These are phyloP conservation scores for Ernsta delagoae DNA, from an alignment of 2,888 invertebrate genomes.

Conservation along the genomic window DNA sequence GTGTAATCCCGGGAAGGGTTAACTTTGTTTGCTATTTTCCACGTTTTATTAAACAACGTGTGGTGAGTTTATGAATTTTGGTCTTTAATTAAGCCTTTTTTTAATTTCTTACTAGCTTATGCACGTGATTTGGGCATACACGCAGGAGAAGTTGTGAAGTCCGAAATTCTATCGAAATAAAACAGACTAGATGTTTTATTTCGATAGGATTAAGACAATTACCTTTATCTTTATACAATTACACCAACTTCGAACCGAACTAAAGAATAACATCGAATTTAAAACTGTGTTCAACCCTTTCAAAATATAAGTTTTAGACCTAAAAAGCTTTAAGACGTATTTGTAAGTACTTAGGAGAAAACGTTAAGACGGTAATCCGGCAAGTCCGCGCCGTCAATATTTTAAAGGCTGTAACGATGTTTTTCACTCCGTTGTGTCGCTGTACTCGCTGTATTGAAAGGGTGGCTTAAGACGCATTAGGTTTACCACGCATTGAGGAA, in stretches of 20 bases:
- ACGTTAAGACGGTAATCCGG: constrained; percentile 11
- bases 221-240: too few species aligned
- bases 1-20: neutral
- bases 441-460: constrained; percentile 13
- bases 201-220: too few species aligned
- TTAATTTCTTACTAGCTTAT: too few species aligned
- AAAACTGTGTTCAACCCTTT: neutral
- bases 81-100: too few species aligned
- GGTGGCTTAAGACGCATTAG: constrained; percentile 18
- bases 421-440: constrained; percentile 24
- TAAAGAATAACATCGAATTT: neutral
- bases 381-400: constrained; percentile 13
- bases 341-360: neutral
- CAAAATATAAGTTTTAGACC: neutral
- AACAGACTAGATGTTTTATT: too few species aligned
- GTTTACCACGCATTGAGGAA: neutral
- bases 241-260: too few species aligned
- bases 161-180: too few species aligned
- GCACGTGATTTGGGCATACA: too few species aligned
- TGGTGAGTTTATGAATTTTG: too few species aligned
- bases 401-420: constrained; percentile 18
- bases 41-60: too few species aligned
- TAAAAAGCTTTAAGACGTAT: neutral
- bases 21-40: neutral
- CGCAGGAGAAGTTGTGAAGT: too few species aligned